Evolutionary conservation across 2,113 vertebrate genomes (phyloP).

Genomic region (Cranoglanis bouderius): DNA sequence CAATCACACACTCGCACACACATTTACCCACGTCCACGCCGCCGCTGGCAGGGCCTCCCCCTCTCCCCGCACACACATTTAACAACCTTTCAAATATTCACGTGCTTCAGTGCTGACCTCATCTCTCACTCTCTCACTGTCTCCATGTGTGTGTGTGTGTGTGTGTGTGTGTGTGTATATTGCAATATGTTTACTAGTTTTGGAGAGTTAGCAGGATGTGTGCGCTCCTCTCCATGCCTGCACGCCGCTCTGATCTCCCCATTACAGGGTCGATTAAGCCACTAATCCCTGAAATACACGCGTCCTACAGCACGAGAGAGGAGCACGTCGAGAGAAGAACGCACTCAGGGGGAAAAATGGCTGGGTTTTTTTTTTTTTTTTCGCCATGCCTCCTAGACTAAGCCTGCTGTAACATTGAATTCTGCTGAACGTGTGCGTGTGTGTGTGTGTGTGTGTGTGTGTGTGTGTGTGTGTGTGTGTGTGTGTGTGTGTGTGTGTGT

Average conservation of each 20-base stretch:
- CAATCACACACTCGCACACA: neutral
- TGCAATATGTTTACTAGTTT: no score
- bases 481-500: conserved; percentile 34
- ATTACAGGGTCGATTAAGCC: conserved; percentile 84
- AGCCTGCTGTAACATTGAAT: conserved; percentile 67
- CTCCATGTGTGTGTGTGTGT: conserved; percentile 44
- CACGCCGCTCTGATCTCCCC: conserved; percentile 78
- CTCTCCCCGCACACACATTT: neutral
- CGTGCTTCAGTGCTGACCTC: conserved; percentile 3
- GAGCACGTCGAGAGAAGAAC: conserved; percentile 58
- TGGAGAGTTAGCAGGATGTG: conserved; percentile 43
- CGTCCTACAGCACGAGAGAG: conserved; percentile 70
- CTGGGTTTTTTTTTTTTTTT: conserved; percentile 57
- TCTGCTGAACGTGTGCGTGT: conserved; percentile 65
- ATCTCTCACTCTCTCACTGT: neutral
- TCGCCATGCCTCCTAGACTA: conserved; percentile 67
- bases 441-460: conserved; percentile 39
- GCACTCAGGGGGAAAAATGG: conserved; percentile 61
- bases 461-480: conserved; percentile 53
- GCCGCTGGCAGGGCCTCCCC: neutral
- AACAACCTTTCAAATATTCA: neutral
- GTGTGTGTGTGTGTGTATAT: conserved; percentile 22
- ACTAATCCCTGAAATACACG: conserved; percentile 82
- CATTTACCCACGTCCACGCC: neutral
- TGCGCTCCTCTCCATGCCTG: conserved; percentile 71